Evolutionary conservation across 2,888 invertebrate genomes (phyloP), one percentile per base, ranked within the genome.

Genomic region (Meganola albula): DNA sequence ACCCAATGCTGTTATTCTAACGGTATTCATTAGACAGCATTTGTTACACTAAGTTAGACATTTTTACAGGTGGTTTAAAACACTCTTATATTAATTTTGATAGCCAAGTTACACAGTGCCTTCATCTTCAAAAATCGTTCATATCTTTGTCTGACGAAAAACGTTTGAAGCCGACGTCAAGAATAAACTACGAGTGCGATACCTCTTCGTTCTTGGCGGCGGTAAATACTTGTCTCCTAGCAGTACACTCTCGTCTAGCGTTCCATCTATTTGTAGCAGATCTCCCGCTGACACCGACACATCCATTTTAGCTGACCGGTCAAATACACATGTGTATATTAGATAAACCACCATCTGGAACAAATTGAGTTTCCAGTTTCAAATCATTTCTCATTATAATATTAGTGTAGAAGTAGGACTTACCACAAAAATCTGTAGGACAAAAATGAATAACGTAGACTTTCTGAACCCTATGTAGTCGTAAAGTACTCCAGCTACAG

Each of bases 401-500:
- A 7, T 10, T 1, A 21, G 11, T 13, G 3, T 12, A 10, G 5
- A 12, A 4, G 4, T 2, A 9, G 10, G 12, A 74, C 88, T 87
- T 69, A 92, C 94, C 67, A 93, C 89, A 40, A 91, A 12, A 2
- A 90, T 48, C 58, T 93, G 92, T 2, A 91, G 76, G 3, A 85
- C 73, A 18, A 92, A 88, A 20, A 95, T 89, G 55, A 93, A 93
- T 63, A 92, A 74, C 0, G 93, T 91, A 0, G 92, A 90, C 46
- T 87, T 87, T 14, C 90, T 69, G 66, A 95, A 95, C 0, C 92
- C 93, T 30, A 92, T 89, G 28, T 76, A 87, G 56, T 94, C 94
- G 53, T 90, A 90, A 0, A 95, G 84, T 23, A 93, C 87, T 0
- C 94, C 94, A 53, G 70, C 93, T 74, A 93, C 80, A 0, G 93